Conservation (phyloP, 2,888 invertebrate genomes). For the Choreutis nemorana region DNA sequence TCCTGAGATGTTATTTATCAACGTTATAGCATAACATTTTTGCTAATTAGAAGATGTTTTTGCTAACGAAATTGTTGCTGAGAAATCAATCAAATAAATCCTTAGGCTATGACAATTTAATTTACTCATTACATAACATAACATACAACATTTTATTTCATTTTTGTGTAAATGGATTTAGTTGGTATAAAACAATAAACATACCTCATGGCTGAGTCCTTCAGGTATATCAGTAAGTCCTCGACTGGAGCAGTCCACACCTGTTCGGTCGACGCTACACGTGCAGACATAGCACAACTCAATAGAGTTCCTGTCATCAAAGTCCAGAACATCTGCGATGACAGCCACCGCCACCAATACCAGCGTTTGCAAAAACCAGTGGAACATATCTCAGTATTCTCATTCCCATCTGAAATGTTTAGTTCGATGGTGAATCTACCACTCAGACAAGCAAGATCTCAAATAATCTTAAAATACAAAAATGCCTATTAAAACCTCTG, state of each 20-base stretch:
- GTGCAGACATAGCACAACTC: conserved; percentile 39
- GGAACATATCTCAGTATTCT: conserved; percentile 34
- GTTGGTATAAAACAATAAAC: conserved; percentile 1
- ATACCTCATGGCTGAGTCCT: conserved; percentile 40
- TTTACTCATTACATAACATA: no score
- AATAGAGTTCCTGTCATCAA: conserved; percentile 28
- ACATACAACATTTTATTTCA: no score
- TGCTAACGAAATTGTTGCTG: no score
- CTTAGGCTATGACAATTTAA: no score
- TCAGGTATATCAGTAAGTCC: conserved; percentile 49
- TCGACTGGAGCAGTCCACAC: conserved; percentile 45
- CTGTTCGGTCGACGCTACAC: conserved; percentile 33
- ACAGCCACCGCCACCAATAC: conserved; percentile 15
- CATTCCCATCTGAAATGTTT: conserved; percentile 56
- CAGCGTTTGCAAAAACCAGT: conserved; percentile 24
- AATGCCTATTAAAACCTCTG: no score
- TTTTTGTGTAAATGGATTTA: background rate
- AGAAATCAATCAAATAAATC: no score
- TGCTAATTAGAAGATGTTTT: no score
- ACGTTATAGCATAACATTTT: no score
- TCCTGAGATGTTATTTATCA: no score
- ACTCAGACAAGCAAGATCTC: no score
- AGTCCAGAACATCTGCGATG: conserved; percentile 25
- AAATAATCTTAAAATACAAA: no score
- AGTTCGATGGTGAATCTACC: no score